Evolutionary conservation across 2,797 vertebrate genomes (phyloP).

Genomic region (Sebastes itinus): DNA sequence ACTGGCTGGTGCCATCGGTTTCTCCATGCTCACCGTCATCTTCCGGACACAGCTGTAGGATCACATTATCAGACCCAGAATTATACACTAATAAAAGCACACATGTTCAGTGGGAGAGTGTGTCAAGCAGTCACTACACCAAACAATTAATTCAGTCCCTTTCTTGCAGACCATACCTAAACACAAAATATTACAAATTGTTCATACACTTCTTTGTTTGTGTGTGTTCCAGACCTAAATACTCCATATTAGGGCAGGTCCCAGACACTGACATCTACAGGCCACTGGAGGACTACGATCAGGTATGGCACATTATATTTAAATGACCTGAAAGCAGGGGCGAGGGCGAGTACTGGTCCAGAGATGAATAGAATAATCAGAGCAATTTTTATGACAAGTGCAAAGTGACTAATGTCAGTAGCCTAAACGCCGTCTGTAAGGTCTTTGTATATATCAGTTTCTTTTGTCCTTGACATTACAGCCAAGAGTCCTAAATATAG

Average conservation of each 20-base stretch:
- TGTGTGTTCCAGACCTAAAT: slow-evolving; percentile 85
- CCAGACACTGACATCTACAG: slow-evolving; percentile 88
- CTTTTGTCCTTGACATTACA: background rate
- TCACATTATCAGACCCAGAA: background rate
- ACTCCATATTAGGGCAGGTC: slow-evolving; percentile 90
- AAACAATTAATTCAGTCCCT: background rate
- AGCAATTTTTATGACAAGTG: background rate
- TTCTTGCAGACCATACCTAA: background rate
- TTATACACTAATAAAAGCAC: background rate
- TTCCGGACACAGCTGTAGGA: slow-evolving; percentile 94
- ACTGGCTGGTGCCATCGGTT: slow-evolving; percentile 88
- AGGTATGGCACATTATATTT: slow-evolving; percentile 75
- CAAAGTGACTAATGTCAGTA: background rate
- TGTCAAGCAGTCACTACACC: background rate
- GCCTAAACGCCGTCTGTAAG: background rate
- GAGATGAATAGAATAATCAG: background rate
- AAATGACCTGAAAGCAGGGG: background rate
- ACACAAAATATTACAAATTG: background rate
- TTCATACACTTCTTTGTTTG: background rate
- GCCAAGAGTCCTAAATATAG: background rate
- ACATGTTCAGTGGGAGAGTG: background rate
- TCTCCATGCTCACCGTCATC: slow-evolving; percentile 91
- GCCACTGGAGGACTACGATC: slow-evolving; percentile 86
- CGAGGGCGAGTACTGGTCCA: background rate
- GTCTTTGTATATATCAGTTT: background rate